Evolutionary conservation across 2,113 vertebrate genomes (phyloP), one percentile per base, ranked within the genome.

Genomic region (Amblyopsis rosae): DNA sequence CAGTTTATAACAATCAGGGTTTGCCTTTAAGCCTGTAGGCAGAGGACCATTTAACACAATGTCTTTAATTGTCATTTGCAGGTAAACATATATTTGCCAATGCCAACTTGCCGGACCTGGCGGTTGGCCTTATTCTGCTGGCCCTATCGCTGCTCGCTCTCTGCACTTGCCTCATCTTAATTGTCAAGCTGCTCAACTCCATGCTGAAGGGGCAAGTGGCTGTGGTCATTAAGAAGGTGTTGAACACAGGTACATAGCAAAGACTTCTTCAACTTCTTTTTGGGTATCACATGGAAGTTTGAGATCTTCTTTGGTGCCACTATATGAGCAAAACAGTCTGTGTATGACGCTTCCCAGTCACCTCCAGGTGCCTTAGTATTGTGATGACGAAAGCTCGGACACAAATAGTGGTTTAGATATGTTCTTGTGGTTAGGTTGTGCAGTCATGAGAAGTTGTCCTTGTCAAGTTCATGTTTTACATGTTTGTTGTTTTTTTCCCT

Each of bases 161-260:
- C 54, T 99, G 97, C 35, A 90, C 91, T 63, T 99, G 97, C 86
- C 92, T 99, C 86, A 91, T 98, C 80, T 82, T 95, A 75, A 99
- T 98, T 0, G 98, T 99, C 86, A 99, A 98, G 83, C 83, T 99
- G 35, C 92, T 98, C 76, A 97, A 96, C 90, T 98, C 97, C 10
- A 94, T 99, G 91, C 94, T 99, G 58, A 93, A 93, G 83, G 97
- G 98, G 46, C 96, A 97, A 92, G 96, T 99, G 41, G 97, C 96
- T 0, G 62, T 89, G 1, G 75, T 96, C 87, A 99, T 99, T 92
- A 99, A 98, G 93, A 99, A 98, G 87, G 93, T 96, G 45, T 88
- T 99, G 82, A 99, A 99, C 87, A 99, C 96, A 45, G 97, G 97
- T 98, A 91, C 79, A 8, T 41, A 8, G 6, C 35, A 41, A 41